Conservation (phyloP, 2,888 invertebrate genomes). For the Lucinisca nassula region DNA sequence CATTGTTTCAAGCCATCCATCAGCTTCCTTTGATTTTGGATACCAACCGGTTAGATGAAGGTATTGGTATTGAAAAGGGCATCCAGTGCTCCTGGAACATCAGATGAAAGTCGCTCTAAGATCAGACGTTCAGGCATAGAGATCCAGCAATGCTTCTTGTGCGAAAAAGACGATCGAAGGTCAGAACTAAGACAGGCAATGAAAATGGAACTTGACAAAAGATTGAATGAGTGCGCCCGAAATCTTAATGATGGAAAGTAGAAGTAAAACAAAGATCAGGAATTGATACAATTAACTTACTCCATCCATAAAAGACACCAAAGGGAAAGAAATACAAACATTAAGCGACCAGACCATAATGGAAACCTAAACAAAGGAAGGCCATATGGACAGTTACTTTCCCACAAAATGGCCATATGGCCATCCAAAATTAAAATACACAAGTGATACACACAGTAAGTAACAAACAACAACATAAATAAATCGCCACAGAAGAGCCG, state of each 20-base stretch:
- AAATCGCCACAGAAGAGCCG: too few relatives aligned
- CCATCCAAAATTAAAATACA: too few relatives aligned
- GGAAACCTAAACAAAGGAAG: too few relatives aligned
- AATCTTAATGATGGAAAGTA: constrained; percentile 63
- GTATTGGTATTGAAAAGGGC: constrained; percentile 56
- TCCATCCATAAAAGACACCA: too few relatives aligned
- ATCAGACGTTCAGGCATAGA: background rate
- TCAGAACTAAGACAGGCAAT: constrained; percentile 55
- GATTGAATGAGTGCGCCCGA: constrained; percentile 59
- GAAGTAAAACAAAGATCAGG: too few relatives aligned
- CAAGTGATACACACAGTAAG: too few relatives aligned
- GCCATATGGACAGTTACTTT: too few relatives aligned
- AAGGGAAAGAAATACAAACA: too few relatives aligned
- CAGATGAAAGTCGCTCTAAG: background rate
- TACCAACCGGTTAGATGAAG: constrained; percentile 57
- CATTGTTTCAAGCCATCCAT: constrained; percentile 38
- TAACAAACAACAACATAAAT: too few relatives aligned
- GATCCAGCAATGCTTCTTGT: constrained; percentile 46
- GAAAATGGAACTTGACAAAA: constrained; percentile 64
- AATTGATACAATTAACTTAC: too few relatives aligned
- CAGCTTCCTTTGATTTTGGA: constrained; percentile 54
- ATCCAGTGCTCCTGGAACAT: background rate
- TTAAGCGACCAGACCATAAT: too few relatives aligned
- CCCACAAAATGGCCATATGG: too few relatives aligned
- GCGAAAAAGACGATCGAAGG: constrained; percentile 32